Conservation (phyloP, 2,888 invertebrate species). For the Crossocerus cetratus region DNA sequence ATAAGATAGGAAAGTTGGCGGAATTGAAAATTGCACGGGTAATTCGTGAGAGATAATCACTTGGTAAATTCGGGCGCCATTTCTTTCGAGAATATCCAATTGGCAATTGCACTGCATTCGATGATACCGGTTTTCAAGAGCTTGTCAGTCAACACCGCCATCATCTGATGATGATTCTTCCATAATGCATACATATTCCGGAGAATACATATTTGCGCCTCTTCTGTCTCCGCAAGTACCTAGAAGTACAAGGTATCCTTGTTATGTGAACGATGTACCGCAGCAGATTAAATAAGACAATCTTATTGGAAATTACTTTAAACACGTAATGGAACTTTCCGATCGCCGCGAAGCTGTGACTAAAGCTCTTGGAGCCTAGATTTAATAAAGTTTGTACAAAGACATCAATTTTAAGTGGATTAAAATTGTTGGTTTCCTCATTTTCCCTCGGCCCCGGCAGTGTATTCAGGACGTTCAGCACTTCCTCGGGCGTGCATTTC, state of each 20-base stretch:
- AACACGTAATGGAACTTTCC: constrained; percentile 96
- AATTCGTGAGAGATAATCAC: constrained; percentile 66
- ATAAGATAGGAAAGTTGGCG: too few species aligned
- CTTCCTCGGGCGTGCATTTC: constrained; percentile 94
- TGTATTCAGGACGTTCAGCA: constrained; percentile 90
- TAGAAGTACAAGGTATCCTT: constrained; percentile 75
- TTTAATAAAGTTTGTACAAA: constrained; percentile 97
- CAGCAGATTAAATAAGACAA: neutral
- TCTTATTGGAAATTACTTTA: constrained; percentile 80
- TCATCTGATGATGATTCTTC: constrained; percentile 97
- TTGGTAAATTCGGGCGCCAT: constrained; percentile 94
- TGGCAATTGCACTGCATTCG: constrained; percentile 97
- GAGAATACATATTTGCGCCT: constrained; percentile 95
- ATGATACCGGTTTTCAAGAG: constrained; percentile 98
- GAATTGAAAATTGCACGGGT: too few species aligned
- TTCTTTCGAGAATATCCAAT: constrained; percentile 97
- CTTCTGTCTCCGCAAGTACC: constrained; percentile 94
- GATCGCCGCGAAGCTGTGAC: constrained; percentile 99
- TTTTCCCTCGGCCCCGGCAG: constrained; percentile 89
- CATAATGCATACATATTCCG: constrained; percentile 96
- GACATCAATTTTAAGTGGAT: constrained; percentile 96
- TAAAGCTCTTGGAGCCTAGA: constrained; percentile 97
- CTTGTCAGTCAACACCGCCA: constrained; percentile 97
- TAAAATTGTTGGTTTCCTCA: constrained; percentile 86
- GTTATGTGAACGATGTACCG: neutral